Base-by-base conservation (phyloP, 1,140 invertebrate species). In the Ganaspis sp. region DNA sequence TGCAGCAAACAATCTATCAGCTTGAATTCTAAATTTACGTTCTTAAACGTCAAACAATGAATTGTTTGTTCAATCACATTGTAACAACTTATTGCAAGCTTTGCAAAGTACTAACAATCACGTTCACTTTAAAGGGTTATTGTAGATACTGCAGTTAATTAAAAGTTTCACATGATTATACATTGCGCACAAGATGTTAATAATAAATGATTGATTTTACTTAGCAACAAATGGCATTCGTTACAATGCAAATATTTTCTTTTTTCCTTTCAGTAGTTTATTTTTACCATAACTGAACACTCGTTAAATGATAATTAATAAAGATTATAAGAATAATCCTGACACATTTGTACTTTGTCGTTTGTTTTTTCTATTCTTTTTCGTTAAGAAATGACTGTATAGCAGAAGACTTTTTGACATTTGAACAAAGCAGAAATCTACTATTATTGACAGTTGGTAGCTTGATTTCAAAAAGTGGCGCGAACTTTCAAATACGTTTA, bases 31-130 rank as follows among this genome's bases (percentile, higher is more conserved):
- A 17, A 49, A 49, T 49, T 49, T 49, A 15, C 17, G 17, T 17
- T 49, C n/a, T 17, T 4, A 4, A 64, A 71, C 71, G 64, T 34
- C 19, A 26, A 26, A 74, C 76, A 76, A 69, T 0, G 19, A 76
- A 53, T 29, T 26, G 12, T 15, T 26, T 64, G 12, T 64, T 26
- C n/a, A 11, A 34, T 64, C n/a, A 64, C 58, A 64, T 64, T 29
- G 58, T 26, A 34, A 26, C 5, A 29, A 64, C 15, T 15, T 29
- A 29, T 29, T 11, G 4, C 15, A 29, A 11, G 15, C 12, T 12
- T 8, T 26, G 29, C 12, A 5, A 29, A 4, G 29, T n/a, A 12
- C 15, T 29, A 29, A 29, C 23, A 29, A 64, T 64, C 58, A 29
- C 12, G 29, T 12, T 29, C 15, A 64, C 26, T 64, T n/a, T 0